Base-by-base conservation (phyloP, 2,113 vertebrate genomes). In the Cololabis saira region DNA sequence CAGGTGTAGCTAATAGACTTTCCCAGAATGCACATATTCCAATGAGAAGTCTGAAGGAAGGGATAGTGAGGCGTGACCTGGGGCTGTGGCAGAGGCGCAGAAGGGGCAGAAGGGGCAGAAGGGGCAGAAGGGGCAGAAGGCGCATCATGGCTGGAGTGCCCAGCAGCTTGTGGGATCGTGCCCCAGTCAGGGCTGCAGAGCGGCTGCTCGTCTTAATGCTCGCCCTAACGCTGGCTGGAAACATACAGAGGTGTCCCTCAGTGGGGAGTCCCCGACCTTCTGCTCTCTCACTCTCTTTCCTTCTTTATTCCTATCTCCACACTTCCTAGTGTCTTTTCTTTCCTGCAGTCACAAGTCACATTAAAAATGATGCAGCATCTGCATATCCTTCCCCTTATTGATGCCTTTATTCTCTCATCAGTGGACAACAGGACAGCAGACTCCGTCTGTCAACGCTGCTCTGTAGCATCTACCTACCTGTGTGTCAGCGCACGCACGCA, bases 261-360 rank as follows among this genome's bases (percentile, higher is more conserved):
- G 89, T 47, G 58, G 89, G 90, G 87, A 90, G 89, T 89, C 83
- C 83, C 84, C 91, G 90, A 90, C 88, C 89, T 92, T 90, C 87
- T 69, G 76, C 53, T 74, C 71, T 43, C 53, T 73, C 81, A 71
- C 41, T 86, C 24, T 83, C 61, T 42, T 67, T 71, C 57, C 11
- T 61, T 83, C 69, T 68, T 70, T 18, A 17, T 44, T 75, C 55
- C 61, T 72, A 57, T 80, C 59, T 41, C 69, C 64, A 42, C 52
- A 49, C 61, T 63, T 40, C 71, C 65, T 15, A 3, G 61, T 44
- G 67, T 61, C 3, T 47, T 45, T 12, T n/a, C 1, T 58, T 48
- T 43, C n/a, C 22, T 40, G 8, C 49, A 27, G 18, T 14, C 17
- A 49, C 52, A 68, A 13, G n/a, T n/a, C n/a, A 13, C 13, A 47